Percentiles rank a stretch among this genome's conserved stretches.
Conservation (phyloP, 1,140 invertebrate species). For the Lanistes nyassanus region DNA sequence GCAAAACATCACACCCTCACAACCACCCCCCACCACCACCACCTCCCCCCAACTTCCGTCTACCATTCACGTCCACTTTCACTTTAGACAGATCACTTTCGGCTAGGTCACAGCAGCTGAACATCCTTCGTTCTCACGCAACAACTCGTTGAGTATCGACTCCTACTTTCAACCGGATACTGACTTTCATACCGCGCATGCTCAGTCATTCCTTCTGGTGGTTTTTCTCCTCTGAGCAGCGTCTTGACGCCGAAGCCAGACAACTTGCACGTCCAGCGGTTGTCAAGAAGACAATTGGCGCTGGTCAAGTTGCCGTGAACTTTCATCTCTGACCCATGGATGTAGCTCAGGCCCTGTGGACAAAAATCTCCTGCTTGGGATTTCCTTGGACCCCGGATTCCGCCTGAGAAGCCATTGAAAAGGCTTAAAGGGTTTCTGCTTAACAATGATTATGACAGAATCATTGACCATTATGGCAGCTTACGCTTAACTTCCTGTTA, state of each 20-base stretch:
- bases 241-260: conserved; percentile 85
- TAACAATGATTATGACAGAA: neutral
- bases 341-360: conserved; percentile 86
- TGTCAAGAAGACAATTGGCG: conserved; percentile 96
- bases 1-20: neutral
- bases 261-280: conserved; percentile 94
- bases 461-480: neutral
- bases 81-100: no score
- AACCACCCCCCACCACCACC: neutral
- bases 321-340: conserved; percentile 88
- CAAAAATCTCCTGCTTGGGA: conserved; percentile 41
- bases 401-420: neutral
- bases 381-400: neutral
- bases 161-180: neutral
- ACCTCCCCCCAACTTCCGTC: no score
- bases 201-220: neutral
- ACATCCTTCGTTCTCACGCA: no score
- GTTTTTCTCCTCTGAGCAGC: conserved; percentile 15
- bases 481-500: no score
- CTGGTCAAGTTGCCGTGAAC: conserved; percentile 96
- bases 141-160: no score
- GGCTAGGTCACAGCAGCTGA: no score
- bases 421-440: no score
- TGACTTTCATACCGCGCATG: conserved; percentile 13
- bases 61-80: no score